A percentile compares a stretch with the other conserved stretches of the same genome.
Conservation (phyloP, 2,797 vertebrate genomes). For the Merluccius polli region DNA sequence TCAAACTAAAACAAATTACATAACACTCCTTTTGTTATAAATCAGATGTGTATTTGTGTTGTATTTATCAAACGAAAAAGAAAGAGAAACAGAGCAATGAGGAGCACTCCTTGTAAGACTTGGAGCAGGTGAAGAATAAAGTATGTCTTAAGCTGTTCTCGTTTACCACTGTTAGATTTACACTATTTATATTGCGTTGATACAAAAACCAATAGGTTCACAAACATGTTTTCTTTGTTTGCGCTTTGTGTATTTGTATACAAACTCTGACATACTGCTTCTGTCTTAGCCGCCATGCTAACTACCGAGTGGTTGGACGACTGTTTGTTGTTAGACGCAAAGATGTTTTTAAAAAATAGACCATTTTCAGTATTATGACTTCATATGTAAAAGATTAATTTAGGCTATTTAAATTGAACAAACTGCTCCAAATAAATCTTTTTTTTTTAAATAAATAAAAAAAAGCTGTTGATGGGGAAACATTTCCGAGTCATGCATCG, state of each 20-base stretch:
- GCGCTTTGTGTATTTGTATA: constrained; percentile 66
- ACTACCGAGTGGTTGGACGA: constrained; percentile 60
- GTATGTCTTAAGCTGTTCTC: constrained; percentile 29
- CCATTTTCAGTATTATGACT: constrained; percentile 63
- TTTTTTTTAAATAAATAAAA: constrained; percentile 74
- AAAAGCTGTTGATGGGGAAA: constrained; percentile 51
- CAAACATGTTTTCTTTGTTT: constrained; percentile 59
- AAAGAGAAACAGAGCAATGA: constrained; percentile 9
- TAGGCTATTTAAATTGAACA: constrained; percentile 78
- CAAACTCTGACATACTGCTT: constrained; percentile 48
- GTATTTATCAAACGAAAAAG: constrained; percentile 52
- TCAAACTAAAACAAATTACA: constrained; percentile 50
- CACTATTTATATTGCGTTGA: constrained; percentile 70
- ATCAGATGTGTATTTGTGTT: constrained; percentile 39
- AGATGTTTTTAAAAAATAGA: constrained; percentile 61
- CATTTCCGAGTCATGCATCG: not conserved
- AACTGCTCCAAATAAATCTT: constrained; percentile 60
- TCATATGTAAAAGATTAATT: constrained; percentile 62
- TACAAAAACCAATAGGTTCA: constrained; percentile 45
- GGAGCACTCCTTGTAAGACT: not conserved
- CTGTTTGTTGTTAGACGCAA: constrained; percentile 67
- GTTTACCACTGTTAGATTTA: constrained; percentile 50
- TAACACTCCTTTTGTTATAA: constrained; percentile 27
- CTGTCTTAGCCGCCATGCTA: constrained; percentile 56
- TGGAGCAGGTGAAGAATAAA: constrained; percentile 23